A percentile compares a stretch with the other conserved stretches of the same genome.
phyloP scores from a whole-genome alignment of 2,113 vertebrate species.

The Megaceryle maxima region DNA sequence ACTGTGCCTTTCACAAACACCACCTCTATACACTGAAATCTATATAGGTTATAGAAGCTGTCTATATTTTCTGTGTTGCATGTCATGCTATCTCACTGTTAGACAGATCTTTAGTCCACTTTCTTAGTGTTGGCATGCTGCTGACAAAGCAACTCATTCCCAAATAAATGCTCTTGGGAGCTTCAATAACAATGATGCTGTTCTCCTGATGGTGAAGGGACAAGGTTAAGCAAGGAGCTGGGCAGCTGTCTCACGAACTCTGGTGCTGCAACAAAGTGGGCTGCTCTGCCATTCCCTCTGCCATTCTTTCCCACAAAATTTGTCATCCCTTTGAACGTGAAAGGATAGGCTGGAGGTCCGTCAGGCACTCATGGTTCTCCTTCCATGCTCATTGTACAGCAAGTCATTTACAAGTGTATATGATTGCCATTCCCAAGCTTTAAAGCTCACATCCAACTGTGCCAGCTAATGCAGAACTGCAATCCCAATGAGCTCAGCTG shows the following conservation, averaged over 20 bases:
- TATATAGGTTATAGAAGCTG: background rate
- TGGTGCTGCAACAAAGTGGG: background rate
- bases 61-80: background rate
- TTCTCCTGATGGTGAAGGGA: background rate
- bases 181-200: background rate
- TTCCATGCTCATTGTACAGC: background rate
- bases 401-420: background rate
- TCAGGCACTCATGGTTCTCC: background rate
- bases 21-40: background rate
- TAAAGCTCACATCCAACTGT: background rate
- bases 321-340: background rate
- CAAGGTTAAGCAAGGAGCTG: background rate
- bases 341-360: background rate
- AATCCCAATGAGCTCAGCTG: background rate
- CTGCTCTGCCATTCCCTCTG: background rate
- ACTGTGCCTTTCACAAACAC: background rate
- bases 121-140: background rate
- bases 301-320: background rate
- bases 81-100: background rate
- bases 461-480: background rate
- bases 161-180: background rate
- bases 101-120: background rate
- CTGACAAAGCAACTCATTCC: background rate
- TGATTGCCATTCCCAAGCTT: background rate
- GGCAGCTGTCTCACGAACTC: background rate